These are phyloP conservation scores for Pagrus major DNA, from an alignment of 2,113 vertebrate genomes.

Conservation along the genomic window DNA sequence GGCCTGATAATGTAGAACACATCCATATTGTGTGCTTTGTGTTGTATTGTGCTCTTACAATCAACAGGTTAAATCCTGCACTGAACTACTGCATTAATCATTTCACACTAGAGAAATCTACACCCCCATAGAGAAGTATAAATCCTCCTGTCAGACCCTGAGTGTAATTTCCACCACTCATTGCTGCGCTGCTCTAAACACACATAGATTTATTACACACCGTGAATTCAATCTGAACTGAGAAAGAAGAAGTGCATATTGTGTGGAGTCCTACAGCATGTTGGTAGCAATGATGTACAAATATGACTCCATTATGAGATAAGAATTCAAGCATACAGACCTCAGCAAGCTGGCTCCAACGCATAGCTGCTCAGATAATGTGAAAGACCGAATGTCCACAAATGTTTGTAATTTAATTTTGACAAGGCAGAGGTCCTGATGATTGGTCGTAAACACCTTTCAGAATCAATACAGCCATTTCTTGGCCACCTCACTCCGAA, in stretches of 20 bases:
- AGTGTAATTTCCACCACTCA: constrained; percentile 23
- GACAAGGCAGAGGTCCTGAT: background rate
- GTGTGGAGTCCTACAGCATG: background rate
- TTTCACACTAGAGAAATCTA: background rate
- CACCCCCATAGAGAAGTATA: background rate
- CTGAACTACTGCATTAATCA: constrained; percentile 22
- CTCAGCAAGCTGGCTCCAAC: background rate
- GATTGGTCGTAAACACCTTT: background rate
- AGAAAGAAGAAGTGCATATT: background rate
- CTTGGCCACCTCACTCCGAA: background rate
- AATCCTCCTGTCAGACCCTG: constrained; percentile 11
- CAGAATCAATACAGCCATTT: background rate
- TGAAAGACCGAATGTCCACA: background rate
- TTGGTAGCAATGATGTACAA: background rate
- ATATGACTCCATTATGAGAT: background rate
- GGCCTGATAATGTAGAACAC: background rate
- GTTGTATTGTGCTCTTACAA: background rate
- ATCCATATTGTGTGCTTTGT: constrained; percentile 3
- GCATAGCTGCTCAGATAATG: background rate
- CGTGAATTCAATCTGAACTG: background rate
- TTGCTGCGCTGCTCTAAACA: constrained; percentile 15
- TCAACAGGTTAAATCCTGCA: constrained; percentile 14
- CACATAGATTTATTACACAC: constrained; percentile 6
- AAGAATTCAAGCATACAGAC: background rate
- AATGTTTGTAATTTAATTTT: background rate